Base-by-base conservation (phyloP, 2,888 invertebrate genomes). In the Mythimna albipuncta region DNA sequence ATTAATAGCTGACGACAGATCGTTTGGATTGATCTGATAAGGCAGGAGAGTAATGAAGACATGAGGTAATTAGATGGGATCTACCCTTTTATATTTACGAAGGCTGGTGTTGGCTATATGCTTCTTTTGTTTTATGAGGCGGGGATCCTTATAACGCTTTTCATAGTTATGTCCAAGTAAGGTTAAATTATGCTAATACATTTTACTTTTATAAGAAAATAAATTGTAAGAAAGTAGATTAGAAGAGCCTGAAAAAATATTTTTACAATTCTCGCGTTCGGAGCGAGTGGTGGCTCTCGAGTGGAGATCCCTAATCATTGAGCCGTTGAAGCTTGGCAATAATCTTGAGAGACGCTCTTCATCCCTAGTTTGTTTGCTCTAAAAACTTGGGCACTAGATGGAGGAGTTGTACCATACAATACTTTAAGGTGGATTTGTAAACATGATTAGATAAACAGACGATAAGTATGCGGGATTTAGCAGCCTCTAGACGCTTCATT, bases 1-100 rank as follows among this genome's bases (percentile, higher is more conserved):
- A 74, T 86, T 85, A 81, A 79, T 66, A 77, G 72, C 71, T 74
- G 77, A 77, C 73, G 76, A 75, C 71, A 77, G 70, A 80, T 78
- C 72, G 50, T 70, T 81, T 68, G 55, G 71, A 78, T 81, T 61
- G 59, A 72, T 72, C 61, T 55, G 74, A 69, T 72, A 73, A 63
- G 59, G 13, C n/a, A 55, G 47, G 35, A 59, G 86, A 78, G 66
- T 71, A 63, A 81, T 77, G 70, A 77, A 74, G 73, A 84, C 84
- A 64, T 57, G 74, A 66, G 69, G 79, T 81, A 77, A 85, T 84
- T 81, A 83, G 81, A 81, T 74, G 61, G 69, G 41, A 57, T 69
- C 69, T 69, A 66, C 69, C 73, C 69, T 69, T 82, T 74, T 52
- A 65, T 72, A 58, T 68, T 59, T 52, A 47, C 32, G 11, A 52